These are phyloP conservation scores for Lonchura striata DNA, from an alignment of 2,113 vertebrate species.

Conservation along the genomic window DNA sequence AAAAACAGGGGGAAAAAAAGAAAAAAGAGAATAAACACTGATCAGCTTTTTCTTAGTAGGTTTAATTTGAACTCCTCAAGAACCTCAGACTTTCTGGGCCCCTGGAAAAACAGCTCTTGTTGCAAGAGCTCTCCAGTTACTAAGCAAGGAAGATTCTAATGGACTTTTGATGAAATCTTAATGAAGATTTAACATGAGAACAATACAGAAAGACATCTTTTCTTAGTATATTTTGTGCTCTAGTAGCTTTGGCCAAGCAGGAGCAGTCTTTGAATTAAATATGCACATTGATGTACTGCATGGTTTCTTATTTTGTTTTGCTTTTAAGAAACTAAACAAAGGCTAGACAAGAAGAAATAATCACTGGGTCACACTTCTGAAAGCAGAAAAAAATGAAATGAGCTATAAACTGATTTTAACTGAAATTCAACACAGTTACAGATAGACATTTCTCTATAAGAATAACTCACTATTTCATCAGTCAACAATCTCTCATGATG, in stretches of 20 bases:
- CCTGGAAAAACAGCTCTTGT: not conserved
- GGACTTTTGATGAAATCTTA: not conserved
- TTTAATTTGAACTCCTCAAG: not conserved
- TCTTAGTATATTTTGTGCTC: not conserved
- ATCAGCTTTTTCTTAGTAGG: not conserved
- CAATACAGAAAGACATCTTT: not conserved
- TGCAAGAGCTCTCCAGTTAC: not conserved
- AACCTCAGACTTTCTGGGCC: not conserved
- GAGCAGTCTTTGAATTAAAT: not conserved
- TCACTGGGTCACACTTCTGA: not conserved
- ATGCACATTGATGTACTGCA: not conserved
- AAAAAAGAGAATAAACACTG: not conserved
- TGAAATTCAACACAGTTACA: not conserved
- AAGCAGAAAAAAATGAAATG: not conserved
- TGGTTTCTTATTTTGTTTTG: not conserved
- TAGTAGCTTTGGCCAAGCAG: not conserved
- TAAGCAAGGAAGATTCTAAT: not conserved
- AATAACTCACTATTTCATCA: not conserved
- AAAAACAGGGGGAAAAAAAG: rapidly evolving
- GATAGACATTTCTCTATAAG: not conserved
- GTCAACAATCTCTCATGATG: not conserved
- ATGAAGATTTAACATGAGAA: not conserved
- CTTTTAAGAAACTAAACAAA: not conserved
- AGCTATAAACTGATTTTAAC: not conserved
- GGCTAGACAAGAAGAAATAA: not conserved